Evolutionary conservation across 2,113 vertebrate species (phyloP).

Genomic region (Oreocharis arfaki): DNA sequence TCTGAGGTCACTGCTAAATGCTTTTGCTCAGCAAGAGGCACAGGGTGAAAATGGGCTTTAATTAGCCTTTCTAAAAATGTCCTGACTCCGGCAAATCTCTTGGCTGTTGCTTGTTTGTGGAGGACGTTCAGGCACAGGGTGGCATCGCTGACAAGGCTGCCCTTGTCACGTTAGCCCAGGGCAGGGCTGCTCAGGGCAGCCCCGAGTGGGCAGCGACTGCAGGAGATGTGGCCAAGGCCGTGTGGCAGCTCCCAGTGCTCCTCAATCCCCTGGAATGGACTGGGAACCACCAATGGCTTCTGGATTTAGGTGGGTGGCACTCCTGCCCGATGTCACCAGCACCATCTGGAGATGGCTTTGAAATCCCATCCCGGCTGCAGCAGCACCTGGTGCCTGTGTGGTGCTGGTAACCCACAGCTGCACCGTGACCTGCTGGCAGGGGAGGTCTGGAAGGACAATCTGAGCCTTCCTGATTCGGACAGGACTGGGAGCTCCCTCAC

Average conservation of each 20-base stretch:
- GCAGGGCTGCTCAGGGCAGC: not conserved
- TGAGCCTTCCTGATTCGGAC: rapidly evolving
- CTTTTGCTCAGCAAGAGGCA: not conserved
- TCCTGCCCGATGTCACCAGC: not conserved
- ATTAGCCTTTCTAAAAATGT: conserved; percentile 37
- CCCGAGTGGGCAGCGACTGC: rapidly evolving
- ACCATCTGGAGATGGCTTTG: not conserved
- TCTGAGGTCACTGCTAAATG: conserved; percentile 14
- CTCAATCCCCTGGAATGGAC: not conserved
- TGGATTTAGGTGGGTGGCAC: not conserved
- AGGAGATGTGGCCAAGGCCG: rapidly evolving
- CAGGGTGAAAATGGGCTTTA: conserved; percentile 29
- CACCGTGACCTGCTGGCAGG: rapidly evolving
- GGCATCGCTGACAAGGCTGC: not conserved
- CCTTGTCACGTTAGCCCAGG: not conserved
- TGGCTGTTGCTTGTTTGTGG: not conserved
- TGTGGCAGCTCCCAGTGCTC: not conserved
- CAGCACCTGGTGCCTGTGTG: rapidly evolving
- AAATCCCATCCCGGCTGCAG: not conserved
- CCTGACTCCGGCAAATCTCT: not conserved
- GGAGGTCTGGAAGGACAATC: not conserved
- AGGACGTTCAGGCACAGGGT: not conserved
- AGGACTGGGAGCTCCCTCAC: not conserved
- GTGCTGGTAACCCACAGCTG: not conserved
- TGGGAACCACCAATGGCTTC: not conserved